Evolutionary conservation across 1,140 invertebrate species (phyloP).

Genomic region (Drosophila santomea): DNA sequence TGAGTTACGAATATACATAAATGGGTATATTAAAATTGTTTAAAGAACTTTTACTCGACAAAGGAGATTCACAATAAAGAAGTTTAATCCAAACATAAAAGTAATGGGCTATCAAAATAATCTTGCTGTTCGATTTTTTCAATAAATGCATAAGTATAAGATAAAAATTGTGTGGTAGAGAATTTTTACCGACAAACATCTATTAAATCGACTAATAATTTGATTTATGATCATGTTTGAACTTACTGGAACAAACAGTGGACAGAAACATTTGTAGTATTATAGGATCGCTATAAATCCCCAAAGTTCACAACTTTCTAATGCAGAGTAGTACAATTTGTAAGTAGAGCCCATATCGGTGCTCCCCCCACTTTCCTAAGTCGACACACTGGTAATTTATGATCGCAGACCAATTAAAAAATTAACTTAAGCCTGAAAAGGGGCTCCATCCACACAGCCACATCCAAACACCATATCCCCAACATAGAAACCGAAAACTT

Average conservation of each 20-base stretch:
- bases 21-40: constrained; percentile 8
- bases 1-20: constrained; percentile 22
- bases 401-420: constrained; percentile 64
- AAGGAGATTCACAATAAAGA: constrained; percentile 13
- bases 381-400: constrained; percentile 65
- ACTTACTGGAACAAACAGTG: background rate
- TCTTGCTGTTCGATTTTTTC: background rate
- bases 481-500: constrained; percentile 26
- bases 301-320: constrained; percentile 14
- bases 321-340: constrained; percentile 23
- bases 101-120: constrained; percentile 28
- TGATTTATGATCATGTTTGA: background rate
- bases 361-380: constrained; percentile 13
- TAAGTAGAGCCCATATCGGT: constrained; percentile 15
- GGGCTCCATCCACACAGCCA: constrained; percentile 3
- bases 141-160: too few species aligned
- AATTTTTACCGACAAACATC: background rate
- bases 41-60: constrained; percentile 7
- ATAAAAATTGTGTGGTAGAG: too few species aligned
- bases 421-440: constrained; percentile 38
- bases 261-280: background rate
- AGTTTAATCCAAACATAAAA: constrained; percentile 26
- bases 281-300: constrained; percentile 23
- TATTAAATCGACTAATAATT: background rate
- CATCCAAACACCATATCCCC: background rate